Evolutionary conservation across 2,888 invertebrate species (phyloP).

Genomic region (Tetragonula carbonaria): DNA sequence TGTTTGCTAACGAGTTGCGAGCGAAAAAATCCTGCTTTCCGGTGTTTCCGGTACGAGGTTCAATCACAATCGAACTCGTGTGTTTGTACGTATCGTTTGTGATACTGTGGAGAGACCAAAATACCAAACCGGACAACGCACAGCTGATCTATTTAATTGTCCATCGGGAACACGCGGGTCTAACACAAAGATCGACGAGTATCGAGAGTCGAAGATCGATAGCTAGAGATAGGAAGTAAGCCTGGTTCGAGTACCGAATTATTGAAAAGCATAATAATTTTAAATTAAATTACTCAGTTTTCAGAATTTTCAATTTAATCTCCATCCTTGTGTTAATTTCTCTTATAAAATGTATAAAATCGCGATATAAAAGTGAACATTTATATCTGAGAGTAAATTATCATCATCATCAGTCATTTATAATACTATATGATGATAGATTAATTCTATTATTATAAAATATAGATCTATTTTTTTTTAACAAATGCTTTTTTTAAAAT

Average conservation of each 20-base stretch:
- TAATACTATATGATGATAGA: no score
- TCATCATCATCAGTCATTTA: no score
- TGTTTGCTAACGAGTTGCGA: constrained; percentile 7
- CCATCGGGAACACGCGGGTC: constrained; percentile 29
- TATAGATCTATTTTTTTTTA: no score
- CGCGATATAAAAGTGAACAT: no score
- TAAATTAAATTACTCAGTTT: no score
- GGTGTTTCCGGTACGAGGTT: constrained; percentile 20
- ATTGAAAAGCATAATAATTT: no score
- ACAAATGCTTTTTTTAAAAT: no score
- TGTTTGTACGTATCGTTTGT: background rate
- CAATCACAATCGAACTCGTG: constrained; percentile 4
- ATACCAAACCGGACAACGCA: constrained; percentile 47
- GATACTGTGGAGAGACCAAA: constrained; percentile 25
- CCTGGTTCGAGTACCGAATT: background rate
- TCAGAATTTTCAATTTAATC: no score
- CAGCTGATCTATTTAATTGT: constrained; percentile 62
- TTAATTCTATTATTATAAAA: no score
- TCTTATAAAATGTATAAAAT: no score
- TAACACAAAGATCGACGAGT: constrained; percentile 52
- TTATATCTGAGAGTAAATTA: no score
- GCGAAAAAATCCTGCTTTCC: constrained; percentile 12
- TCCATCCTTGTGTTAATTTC: no score
- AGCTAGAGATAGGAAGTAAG: constrained; percentile 41
- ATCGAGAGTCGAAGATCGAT: constrained; percentile 35